phyloP scores from a whole-genome alignment of 2,888 invertebrate species.

The Busseola fusca region DNA sequence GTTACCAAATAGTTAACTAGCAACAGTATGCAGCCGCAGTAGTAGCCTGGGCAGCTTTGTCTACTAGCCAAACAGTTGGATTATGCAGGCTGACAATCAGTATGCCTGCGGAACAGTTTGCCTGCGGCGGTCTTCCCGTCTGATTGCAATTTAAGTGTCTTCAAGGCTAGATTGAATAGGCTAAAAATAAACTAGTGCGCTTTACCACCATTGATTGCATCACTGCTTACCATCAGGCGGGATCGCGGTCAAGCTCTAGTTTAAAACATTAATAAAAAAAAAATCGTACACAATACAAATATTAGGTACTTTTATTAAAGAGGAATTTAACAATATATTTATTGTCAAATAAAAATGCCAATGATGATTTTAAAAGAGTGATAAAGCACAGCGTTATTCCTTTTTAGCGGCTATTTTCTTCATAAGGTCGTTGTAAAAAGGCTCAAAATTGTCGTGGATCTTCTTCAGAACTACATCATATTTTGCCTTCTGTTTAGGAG shows the following conservation, averaged over 20 bases:
- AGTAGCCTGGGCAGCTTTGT: too few relatives aligned
- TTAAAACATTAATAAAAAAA: not conserved
- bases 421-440: constrained; percentile 43
- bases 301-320: not conserved
- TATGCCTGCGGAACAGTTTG: too few relatives aligned
- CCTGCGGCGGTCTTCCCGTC: too few relatives aligned
- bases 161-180: too few relatives aligned
- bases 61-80: not conserved
- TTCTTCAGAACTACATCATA: constrained; percentile 60
- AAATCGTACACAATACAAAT: not conserved
- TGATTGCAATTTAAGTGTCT: too few relatives aligned
- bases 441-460: constrained; percentile 55
- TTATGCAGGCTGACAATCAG: not conserved
- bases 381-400: not conserved
- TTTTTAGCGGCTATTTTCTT: constrained; percentile 21
- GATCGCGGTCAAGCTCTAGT: too few relatives aligned
- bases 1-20: not conserved
- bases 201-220: too few relatives aligned
- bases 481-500: constrained; percentile 63
- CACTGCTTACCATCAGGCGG: too few relatives aligned
- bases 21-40: not conserved
- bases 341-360: not conserved
- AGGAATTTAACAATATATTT: not conserved
- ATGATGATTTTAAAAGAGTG: not conserved
- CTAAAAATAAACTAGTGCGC: too few relatives aligned